Base-by-base conservation (phyloP, 1,140 invertebrate genomes). In the Bombus pyrosoma region DNA sequence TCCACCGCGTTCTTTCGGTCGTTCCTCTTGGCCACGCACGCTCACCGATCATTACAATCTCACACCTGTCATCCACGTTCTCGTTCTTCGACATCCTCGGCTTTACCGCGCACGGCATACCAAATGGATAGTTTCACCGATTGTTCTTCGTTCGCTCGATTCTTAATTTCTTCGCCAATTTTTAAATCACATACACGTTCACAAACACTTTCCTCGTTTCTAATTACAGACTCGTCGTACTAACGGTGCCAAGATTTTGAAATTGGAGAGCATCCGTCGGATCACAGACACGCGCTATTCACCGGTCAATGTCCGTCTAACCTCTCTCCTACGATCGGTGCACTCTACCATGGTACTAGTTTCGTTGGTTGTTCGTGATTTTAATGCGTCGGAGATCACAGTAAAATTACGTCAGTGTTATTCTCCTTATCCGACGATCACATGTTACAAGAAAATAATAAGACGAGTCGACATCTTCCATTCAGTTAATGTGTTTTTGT, bases 241-340 rank as follows among this genome's bases (percentile, higher is more conserved):
- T 53, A 53, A 68, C 37, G 62, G 47, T 78, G 82, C 47, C 74
- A 83, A 78, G 64, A 78, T 83, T 83, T 77, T 53, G 43, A 83
- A 83, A 83, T 71, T 64, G 74, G 15, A 57, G 47, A 43, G 37
- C 47, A 71, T 18, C 81, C 77, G 85, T 69, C 87, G 88, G 47
- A 74, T 69, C 64, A 82, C 71, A 74, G 64, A 66, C 75, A 78
- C 87, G 75, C 79, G 77, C 73, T 73, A 80, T 57, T 81, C 79
- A 80, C 59, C 89, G 89, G 89, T 90, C 89, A 89, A 90, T 90
- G 89, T 72, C 88, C 87, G 85, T 89, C 88, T 89, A 90, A 90
- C 87, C 87, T 89, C 84, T 76, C 75, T 66, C 59, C 66, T 41
- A 62, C 37, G 72, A 66, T 79, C 53, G n/a, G n/a, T 22, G 53